Percentiles rank a stretch among this genome's conserved stretches.
Evolutionary conservation across 2,113 vertebrate genomes (phyloP).

Genomic region (Eonycteris spelaea): DNA sequence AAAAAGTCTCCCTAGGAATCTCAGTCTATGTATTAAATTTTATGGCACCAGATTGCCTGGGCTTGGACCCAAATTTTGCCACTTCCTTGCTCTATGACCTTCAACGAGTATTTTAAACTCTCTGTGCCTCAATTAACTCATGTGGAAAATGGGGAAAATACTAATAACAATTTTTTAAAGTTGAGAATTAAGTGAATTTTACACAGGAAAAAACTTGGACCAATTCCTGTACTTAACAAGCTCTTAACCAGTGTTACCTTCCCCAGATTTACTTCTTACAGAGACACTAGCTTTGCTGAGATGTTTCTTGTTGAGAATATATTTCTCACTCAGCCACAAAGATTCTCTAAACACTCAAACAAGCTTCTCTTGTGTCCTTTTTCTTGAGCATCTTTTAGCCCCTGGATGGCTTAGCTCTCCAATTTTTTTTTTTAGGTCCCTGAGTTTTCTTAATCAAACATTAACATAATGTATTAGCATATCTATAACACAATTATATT

Average conservation of each 20-base stretch:
- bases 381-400: neutral
- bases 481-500: conserved; percentile 66
- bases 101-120: neutral
- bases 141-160: neutral
- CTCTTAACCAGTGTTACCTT: neutral
- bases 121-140: neutral
- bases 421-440: neutral
- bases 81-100: neutral
- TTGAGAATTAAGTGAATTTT: neutral
- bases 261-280: neutral
- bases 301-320: neutral
- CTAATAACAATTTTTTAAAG: neutral
- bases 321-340: neutral
- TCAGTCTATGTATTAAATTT: neutral
- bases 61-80: neutral
- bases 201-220: neutral
- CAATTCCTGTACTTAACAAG: neutral
- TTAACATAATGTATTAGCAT: conserved; percentile 64
- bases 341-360: neutral
- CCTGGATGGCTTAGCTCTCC: neutral
- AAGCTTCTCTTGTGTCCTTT: neutral
- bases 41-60: neutral
- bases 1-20: neutral
- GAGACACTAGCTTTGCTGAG: neutral
- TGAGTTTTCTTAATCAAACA: conserved; percentile 46